Evolutionary conservation across 2,797 vertebrate genomes (phyloP).

Genomic region (Dipus sagitta): DNA sequence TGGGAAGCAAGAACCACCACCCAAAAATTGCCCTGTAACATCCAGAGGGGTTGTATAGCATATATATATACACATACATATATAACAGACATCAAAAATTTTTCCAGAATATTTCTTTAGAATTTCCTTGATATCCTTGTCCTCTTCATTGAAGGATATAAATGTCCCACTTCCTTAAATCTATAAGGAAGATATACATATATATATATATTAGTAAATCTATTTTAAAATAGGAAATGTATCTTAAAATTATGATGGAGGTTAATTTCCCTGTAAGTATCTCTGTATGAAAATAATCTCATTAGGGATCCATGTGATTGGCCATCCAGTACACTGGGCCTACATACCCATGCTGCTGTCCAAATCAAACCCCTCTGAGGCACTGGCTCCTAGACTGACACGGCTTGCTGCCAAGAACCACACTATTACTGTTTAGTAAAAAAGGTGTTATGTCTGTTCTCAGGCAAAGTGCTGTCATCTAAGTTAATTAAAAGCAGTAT

Average conservation of each 20-base stretch:
- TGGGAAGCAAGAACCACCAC: no score
- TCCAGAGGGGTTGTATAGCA: no score
- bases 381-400: neutral
- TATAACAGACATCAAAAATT: neutral
- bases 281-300: no score
- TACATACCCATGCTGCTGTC: neutral
- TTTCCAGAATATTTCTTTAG: neutral
- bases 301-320: neutral
- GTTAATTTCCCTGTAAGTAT: neutral
- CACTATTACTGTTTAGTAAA: neutral
- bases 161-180: neutral
- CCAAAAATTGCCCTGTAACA: no score
- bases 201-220: no score
- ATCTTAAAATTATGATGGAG: constrained; percentile 7
- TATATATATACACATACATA: no score
- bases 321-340: neutral
- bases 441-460: neutral
- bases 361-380: neutral
- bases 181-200: no score
- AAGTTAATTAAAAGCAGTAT: neutral
- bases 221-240: neutral
- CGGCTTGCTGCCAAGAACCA: neutral
- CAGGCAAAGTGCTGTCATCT: neutral
- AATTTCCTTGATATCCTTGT: neutral
- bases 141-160: neutral